These are phyloP conservation scores for Anguilla anguilla DNA, from an alignment of 2,797 vertebrate species.

Conservation along the genomic window DNA sequence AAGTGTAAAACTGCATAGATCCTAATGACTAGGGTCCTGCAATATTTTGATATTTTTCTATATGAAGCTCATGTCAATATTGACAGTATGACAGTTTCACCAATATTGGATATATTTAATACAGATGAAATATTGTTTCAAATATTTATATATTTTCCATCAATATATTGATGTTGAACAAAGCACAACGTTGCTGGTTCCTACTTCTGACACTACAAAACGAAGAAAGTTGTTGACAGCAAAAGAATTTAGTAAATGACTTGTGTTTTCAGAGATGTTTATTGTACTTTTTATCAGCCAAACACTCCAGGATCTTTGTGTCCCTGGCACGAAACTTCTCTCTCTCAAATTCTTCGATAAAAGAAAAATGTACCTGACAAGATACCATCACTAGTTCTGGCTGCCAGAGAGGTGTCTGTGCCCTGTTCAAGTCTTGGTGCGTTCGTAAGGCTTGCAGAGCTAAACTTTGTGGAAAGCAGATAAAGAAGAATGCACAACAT, in stretches of 20 bases:
- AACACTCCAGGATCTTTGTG: neutral
- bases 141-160: no score
- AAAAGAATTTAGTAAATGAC: neutral
- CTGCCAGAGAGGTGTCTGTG: conserved; percentile 45
- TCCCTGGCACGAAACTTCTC: neutral
- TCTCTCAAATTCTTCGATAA: neutral
- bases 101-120: no score
- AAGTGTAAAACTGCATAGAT: neutral
- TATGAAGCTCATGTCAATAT: no score
- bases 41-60: no score
- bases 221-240: neutral
- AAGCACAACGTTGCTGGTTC: no score
- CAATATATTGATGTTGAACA: no score
- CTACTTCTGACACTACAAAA: neutral
- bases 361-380: conserved; percentile 7
- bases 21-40: neutral
- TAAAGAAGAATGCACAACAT: neutral
- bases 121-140: no score
- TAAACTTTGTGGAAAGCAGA: neutral
- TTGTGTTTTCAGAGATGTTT: neutral
- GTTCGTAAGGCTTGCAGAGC: neutral
- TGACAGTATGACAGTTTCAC: no score
- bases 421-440: conserved; percentile 30
- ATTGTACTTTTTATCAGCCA: neutral
- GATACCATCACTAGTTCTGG: conserved; percentile 47